Evolutionary conservation across 1,140 invertebrate genomes (phyloP).

Genomic region (Frieseomelitta varia): DNA sequence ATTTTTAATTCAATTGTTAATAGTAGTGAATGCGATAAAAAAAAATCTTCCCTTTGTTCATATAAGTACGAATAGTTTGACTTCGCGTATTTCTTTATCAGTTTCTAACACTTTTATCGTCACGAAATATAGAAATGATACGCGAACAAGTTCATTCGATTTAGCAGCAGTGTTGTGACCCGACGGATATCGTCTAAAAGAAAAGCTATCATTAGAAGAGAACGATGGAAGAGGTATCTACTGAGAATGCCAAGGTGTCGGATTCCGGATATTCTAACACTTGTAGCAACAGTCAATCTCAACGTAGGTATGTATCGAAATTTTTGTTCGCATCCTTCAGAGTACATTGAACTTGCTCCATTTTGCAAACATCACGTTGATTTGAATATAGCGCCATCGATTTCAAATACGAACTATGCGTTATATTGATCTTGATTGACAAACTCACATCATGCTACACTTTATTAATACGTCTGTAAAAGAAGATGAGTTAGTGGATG

Average conservation of each 20-base stretch:
- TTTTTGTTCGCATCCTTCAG: neutral
- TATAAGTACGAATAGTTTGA: neutral
- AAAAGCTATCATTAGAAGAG: neutral
- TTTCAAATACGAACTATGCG: neutral
- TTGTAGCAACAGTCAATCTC: constrained; percentile 89
- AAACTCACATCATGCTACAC: neutral
- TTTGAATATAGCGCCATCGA: constrained; percentile 14
- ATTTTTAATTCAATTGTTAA: constrained; percentile 1
- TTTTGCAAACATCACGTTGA: neutral
- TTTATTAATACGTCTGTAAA: neutral
- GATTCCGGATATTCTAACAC: constrained; percentile 91
- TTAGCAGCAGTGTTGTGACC: constrained; percentile 35
- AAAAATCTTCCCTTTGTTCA: neutral
- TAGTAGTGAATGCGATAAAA: neutral
- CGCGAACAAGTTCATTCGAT: constrained; percentile 29
- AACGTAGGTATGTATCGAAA: constrained; percentile 84
- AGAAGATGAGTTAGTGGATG: neutral
- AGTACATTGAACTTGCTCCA: neutral
- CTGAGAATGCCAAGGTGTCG: constrained; percentile 85
- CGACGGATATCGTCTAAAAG: constrained; percentile 26
- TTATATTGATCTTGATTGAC: neutral
- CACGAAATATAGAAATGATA: constrained; percentile 30
- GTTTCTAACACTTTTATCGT: neutral
- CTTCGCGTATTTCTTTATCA: neutral
- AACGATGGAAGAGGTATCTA: constrained; percentile 82